Percentiles rank a stretch among this genome's conserved stretches.
Conservation (phyloP, 2,888 invertebrate species). For the Siphonodentalium dalli region DNA sequence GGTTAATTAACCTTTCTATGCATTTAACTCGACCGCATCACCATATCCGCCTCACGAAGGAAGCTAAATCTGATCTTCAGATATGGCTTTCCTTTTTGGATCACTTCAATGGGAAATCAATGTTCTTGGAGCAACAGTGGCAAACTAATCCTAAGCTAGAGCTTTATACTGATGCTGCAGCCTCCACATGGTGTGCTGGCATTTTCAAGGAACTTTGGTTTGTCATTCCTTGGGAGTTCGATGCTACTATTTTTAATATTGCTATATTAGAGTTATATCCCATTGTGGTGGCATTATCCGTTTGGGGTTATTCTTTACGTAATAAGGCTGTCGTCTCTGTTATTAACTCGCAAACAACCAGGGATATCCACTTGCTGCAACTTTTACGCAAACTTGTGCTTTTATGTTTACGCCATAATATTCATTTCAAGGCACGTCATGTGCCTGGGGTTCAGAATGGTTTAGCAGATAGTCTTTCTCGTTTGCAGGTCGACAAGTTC, state of each 20-base stretch:
- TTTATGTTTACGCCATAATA: no score
- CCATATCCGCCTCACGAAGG: background rate
- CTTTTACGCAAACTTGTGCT: no score
- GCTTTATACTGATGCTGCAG: conserved; percentile 8
- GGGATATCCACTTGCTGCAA: no score
- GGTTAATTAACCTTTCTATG: conserved; percentile 6
- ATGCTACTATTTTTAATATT: background rate
- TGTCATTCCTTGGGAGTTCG: background rate
- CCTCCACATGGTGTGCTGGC: conserved; percentile 1
- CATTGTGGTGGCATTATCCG: background rate
- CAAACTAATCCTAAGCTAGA: background rate
- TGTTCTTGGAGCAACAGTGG: conserved; percentile 2
- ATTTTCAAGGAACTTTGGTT: conserved; percentile 2
- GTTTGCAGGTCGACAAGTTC: no score
- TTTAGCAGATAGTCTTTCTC: no score
- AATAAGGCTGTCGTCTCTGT: no score
- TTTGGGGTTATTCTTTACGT: no score
- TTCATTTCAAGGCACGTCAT: no score
- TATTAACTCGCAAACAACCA: no score
- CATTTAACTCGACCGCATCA: background rate
- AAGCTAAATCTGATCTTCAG: conserved; percentile 4
- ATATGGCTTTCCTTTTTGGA: conserved; percentile 2
- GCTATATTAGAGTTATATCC: conserved; percentile 5
- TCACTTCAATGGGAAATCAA: conserved; percentile 3
- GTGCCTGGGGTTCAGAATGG: no score